Conservation (phyloP, 1,140 invertebrate genomes). For the Tigriopus japonicus region DNA sequence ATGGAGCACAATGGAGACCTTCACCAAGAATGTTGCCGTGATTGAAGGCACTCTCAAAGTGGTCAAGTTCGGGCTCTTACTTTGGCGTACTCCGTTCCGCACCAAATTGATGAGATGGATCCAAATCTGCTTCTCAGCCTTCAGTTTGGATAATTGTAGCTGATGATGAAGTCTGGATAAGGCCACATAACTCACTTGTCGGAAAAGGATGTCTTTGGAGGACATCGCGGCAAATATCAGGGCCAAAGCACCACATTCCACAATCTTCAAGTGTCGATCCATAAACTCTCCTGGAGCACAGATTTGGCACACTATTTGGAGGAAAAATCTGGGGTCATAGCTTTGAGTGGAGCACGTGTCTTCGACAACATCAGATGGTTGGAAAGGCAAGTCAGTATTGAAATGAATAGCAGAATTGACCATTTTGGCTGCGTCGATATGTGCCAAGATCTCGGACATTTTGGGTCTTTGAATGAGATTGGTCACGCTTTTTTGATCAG, state of each 20-base stretch:
- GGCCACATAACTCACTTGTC: conserved; percentile 13
- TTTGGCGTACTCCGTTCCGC: conserved; percentile 16
- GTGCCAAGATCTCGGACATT: conserved; percentile 13
- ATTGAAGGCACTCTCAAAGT: conserved; percentile 8
- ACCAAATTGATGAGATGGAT: conserved; percentile 18
- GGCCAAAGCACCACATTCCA: conserved; percentile 14
- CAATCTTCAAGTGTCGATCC: conserved; percentile 17
- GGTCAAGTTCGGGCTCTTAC: conserved; percentile 13
- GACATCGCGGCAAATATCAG: conserved; percentile 16
- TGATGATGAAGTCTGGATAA: background rate
- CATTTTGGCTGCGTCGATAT: conserved; percentile 16
- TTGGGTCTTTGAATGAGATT: conserved; percentile 15
- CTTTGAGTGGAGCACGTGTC: conserved; percentile 2
- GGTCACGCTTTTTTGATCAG: conserved; percentile 17
- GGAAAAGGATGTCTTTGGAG: conserved; percentile 16
- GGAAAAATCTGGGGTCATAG: conserved; percentile 19
- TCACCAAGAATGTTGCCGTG: conserved; percentile 17
- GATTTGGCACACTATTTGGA: conserved; percentile 18
- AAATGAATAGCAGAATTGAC: conserved; percentile 18
- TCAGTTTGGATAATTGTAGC: conserved; percentile 11
- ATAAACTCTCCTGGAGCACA: conserved; percentile 19
- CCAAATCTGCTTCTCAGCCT: conserved; percentile 16
- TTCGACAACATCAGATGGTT: background rate
- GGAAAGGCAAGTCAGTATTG: conserved; percentile 2
- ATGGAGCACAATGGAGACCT: conserved; percentile 15